Conservation (phyloP, 2,797 vertebrate genomes). For the Sciurus vulgaris region DNA sequence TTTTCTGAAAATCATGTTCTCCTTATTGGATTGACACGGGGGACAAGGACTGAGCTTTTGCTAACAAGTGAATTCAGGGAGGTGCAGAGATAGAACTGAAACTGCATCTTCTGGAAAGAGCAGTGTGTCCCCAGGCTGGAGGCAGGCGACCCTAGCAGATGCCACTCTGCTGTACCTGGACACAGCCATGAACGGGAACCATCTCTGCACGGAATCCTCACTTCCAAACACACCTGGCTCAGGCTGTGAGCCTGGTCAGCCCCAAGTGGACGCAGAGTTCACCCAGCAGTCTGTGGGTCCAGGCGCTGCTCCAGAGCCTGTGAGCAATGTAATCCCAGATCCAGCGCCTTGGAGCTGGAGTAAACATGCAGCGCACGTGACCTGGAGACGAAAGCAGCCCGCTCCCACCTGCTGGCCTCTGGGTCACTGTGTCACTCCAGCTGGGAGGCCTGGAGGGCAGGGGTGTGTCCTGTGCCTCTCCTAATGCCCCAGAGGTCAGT, state of each 20-base stretch:
- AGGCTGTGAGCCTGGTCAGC: too few relatives aligned
- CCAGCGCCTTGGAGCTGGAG: not conserved
- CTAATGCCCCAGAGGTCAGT: not conserved
- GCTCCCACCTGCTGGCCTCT: not conserved
- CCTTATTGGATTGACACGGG: too few relatives aligned
- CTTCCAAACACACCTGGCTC: not conserved
- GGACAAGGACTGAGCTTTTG: too few relatives aligned
- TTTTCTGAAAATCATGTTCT: too few relatives aligned
- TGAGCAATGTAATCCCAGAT: not conserved
- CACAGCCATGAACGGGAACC: not conserved
- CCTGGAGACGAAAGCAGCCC: not conserved
- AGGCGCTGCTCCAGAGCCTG: not conserved
- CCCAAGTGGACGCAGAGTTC: fast-evolving
- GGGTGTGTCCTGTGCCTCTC: too few relatives aligned
- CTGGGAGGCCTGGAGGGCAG: not conserved
- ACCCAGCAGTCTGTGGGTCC: not conserved
- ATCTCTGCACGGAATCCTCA: not conserved
- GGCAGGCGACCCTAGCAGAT: too few relatives aligned
- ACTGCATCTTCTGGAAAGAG: not conserved
- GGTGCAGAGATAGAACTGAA: not conserved
- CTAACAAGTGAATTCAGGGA: not conserved
- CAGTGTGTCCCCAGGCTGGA: not conserved
- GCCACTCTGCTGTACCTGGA: too few relatives aligned
- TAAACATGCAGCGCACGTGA: fast-evolving
- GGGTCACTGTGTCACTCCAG: too few relatives aligned